Evolutionary conservation across 2,888 invertebrate species (phyloP).

Genomic region (Panzeria rudis): DNA sequence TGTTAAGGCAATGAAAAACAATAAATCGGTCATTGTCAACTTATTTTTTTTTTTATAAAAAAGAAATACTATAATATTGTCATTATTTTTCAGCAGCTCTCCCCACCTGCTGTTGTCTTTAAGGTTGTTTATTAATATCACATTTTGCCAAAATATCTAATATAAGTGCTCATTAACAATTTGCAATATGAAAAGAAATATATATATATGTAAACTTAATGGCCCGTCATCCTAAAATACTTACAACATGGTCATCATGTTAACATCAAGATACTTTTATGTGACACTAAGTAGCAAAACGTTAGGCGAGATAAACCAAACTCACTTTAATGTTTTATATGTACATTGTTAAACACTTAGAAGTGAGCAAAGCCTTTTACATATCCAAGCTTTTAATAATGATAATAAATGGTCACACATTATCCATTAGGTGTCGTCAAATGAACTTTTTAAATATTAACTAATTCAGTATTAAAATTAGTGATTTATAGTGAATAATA

Average conservation of each 20-base stretch:
- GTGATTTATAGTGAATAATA: conserved; percentile 12
- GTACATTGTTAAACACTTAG: background rate
- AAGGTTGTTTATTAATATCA: background rate
- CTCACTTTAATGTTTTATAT: background rate
- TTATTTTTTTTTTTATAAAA: too few species aligned
- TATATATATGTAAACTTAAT: background rate
- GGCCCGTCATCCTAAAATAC: background rate
- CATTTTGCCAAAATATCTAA: background rate
- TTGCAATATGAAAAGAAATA: background rate
- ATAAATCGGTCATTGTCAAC: too few species aligned
- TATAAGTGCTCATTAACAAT: background rate
- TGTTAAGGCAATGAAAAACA: too few species aligned
- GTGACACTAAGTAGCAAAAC: background rate
- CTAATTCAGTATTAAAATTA: conserved; percentile 27
- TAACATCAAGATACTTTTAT: background rate
- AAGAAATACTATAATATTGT: too few species aligned
- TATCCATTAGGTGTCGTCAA: background rate
- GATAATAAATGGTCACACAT: background rate
- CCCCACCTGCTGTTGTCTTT: too few species aligned
- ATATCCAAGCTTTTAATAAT: background rate
- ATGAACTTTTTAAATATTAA: background rate
- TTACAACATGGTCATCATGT: background rate
- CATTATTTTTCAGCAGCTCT: too few species aligned
- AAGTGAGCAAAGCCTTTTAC: background rate
- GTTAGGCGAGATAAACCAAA: background rate